Conservation (phyloP, 2,797 vertebrate genomes). For the Lepidocolaptes lacrymiger region DNA sequence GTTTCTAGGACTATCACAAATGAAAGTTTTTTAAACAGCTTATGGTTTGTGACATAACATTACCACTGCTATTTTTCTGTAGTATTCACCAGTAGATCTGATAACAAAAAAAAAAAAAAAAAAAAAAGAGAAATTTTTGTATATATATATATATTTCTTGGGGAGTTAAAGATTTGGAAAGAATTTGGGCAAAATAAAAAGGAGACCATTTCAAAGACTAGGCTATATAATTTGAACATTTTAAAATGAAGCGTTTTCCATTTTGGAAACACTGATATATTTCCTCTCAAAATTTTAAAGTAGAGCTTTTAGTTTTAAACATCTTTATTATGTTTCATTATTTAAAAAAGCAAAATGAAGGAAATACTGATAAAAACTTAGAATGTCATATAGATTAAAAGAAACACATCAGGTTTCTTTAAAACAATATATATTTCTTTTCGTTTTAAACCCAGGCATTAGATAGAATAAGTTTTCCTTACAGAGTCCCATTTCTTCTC, state of each 20-base stretch:
- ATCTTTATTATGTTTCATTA: neutral
- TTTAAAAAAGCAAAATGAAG: neutral
- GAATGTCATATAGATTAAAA: neutral
- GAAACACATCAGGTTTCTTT: neutral
- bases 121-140: neutral
- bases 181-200: neutral
- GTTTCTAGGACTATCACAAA: neutral
- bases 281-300: neutral
- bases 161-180: neutral
- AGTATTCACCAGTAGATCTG: neutral
- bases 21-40: neutral
- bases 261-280: neutral
- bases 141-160: neutral
- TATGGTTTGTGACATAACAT: neutral
- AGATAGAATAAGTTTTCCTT: neutral
- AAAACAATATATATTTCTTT: neutral
- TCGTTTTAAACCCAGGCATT: neutral
- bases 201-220: neutral
- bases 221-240: neutral
- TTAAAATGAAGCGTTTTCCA: neutral
- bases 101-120: neutral
- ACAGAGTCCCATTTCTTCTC: neutral
- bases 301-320: neutral
- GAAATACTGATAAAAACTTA: neutral
- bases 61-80: neutral